Conservation (phyloP, 2,113 vertebrate genomes). For the Potamarius usumacintae region DNA sequence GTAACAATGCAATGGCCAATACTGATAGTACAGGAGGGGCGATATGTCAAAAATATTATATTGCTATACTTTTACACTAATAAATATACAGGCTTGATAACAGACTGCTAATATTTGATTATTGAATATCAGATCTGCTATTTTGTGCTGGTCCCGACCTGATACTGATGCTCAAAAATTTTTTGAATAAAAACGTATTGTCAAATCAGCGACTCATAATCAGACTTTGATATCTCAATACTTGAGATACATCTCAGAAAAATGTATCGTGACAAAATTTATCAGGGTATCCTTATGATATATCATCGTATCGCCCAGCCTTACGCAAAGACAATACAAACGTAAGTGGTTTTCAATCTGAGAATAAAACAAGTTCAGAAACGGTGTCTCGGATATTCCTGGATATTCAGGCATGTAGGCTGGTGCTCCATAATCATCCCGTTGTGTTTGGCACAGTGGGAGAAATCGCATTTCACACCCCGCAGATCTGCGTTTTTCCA, state of each 20-base stretch:
- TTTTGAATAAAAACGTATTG: not conserved
- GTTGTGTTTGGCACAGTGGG: conserved; percentile 62
- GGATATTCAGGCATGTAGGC: conserved; percentile 51
- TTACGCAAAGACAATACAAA: not conserved
- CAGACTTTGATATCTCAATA: not conserved
- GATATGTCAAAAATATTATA: not conserved
- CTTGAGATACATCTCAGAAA: not conserved
- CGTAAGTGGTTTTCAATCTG: not conserved
- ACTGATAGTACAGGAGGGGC: no score
- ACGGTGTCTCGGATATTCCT: not conserved
- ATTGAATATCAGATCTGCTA: not conserved
- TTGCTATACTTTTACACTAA: not conserved
- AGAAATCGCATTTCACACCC: conserved; percentile 74
- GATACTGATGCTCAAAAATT: not conserved
- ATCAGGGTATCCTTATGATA: not conserved
- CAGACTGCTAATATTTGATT: no score
- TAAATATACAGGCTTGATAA: no score
- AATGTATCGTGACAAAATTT: not conserved
- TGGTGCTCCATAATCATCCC: conserved; percentile 64
- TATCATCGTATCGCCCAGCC: not conserved
- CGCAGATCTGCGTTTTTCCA: conserved; percentile 51
- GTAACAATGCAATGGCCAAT: no score
- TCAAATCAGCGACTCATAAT: not conserved
- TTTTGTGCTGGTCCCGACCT: not conserved
- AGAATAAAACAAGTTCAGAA: not conserved